phyloP scores from a whole-genome alignment of 2,888 invertebrate genomes.

The Megastigmus dorsalis region DNA sequence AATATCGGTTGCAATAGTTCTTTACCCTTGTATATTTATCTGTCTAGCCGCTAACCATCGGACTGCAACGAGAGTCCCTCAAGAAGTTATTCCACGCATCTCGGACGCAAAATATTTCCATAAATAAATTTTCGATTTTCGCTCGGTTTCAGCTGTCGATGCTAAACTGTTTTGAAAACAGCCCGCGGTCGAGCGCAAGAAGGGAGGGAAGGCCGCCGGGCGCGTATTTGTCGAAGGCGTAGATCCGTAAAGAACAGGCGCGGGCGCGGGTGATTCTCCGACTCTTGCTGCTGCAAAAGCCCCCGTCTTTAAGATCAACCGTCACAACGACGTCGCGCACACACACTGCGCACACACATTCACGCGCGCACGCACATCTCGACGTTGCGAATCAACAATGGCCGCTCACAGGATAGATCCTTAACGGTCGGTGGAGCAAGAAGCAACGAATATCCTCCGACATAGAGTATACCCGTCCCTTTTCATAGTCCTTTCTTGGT shows the following conservation, averaged over 20 bases:
- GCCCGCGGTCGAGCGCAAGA: slow-evolving; percentile 11
- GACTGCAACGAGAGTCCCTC: no score
- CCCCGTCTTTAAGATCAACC: not conserved
- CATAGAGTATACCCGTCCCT: not conserved
- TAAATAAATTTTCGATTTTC: not conserved
- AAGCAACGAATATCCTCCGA: slow-evolving; percentile 26
- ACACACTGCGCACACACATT: not conserved
- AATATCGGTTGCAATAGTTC: no score
- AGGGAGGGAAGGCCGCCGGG: not conserved
- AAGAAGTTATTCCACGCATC: no score
- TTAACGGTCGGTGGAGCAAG: slow-evolving; percentile 36
- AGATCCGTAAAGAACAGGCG: slow-evolving; percentile 51
- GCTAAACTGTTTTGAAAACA: slow-evolving; percentile 32
- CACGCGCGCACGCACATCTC: not conserved
- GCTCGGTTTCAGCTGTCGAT: slow-evolving; percentile 8
- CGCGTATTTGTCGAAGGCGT: slow-evolving; percentile 34
- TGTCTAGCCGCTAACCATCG: no score
- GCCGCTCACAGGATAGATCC: slow-evolving; percentile 7
- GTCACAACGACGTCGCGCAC: not conserved
- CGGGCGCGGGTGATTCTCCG: slow-evolving; percentile 48
- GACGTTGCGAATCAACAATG: slow-evolving; percentile 21
- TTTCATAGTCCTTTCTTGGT: not conserved
- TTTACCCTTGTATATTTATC: no score
- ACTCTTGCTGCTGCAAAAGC: slow-evolving; percentile 14
- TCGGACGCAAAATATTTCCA: not conserved